Percentiles rank a stretch among this genome's conserved stretches.
Conservation (phyloP, 2,113 vertebrate genomes). For the Aix galericulata region DNA sequence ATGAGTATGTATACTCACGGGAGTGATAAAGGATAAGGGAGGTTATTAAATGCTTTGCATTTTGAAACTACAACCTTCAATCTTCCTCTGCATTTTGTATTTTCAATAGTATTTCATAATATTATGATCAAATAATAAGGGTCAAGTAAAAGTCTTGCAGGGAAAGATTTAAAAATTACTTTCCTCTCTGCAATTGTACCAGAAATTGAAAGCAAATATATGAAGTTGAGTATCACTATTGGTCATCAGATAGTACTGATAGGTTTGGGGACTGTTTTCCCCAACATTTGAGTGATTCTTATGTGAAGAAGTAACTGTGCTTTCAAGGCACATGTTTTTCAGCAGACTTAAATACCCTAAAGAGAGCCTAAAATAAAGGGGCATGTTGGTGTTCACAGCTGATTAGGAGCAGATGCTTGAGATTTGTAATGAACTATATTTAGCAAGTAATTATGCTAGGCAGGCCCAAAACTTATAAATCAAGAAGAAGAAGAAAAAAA, state of each 20-base stretch:
- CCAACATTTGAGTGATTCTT: not conserved
- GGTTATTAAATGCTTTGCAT: not conserved
- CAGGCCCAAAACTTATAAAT: not conserved
- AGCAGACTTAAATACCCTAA: not conserved
- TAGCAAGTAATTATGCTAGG: not conserved
- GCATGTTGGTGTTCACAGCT: not conserved
- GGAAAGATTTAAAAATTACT: not conserved
- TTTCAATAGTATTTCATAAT: not conserved
- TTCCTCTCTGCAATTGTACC: not conserved
- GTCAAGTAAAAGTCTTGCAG: not conserved
- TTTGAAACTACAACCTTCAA: not conserved
- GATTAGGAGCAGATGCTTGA: not conserved
- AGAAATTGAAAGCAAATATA: not conserved
- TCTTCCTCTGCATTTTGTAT: not conserved
- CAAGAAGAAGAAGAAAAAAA: not conserved
- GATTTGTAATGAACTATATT: not conserved
- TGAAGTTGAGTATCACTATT: not conserved
- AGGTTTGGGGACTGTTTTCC: not conserved
- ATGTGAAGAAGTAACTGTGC: not conserved
- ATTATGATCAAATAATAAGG: not conserved
- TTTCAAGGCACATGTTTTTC: not conserved
- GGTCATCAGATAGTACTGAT: not conserved
- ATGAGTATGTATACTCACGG: not conserved
- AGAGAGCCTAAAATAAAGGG: not conserved
- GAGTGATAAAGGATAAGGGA: not conserved